A percentile compares a stretch with the other conserved stretches of the same genome.
Evolutionary conservation across 2,888 invertebrate genomes (phyloP).

Genomic region (Scaptodrosophila latifasciaeformis): DNA sequence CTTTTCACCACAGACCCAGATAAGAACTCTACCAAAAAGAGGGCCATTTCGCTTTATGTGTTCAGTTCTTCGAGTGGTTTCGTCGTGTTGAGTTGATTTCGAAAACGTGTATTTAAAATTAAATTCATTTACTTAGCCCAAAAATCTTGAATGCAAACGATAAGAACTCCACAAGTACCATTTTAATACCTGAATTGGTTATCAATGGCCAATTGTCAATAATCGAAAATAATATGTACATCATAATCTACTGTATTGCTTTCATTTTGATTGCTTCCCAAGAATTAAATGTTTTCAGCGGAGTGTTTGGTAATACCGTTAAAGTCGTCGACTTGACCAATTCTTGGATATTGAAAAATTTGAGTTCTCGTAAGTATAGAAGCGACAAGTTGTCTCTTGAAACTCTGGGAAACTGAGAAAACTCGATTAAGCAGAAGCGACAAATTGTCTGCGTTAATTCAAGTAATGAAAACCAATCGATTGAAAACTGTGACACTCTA

Average conservation of each 20-base stretch:
- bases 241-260: slow-evolving; percentile 7
- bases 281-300: not conserved
- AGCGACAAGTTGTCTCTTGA: no score
- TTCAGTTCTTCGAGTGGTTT: no score
- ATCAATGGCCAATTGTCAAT: slow-evolving; percentile 8
- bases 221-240: slow-evolving; percentile 22
- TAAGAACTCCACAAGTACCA: slow-evolving; percentile 29
- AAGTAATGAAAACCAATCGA: not conserved
- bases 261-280: slow-evolving; percentile 9
- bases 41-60: no score
- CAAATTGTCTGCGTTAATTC: no score
- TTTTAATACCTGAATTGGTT: slow-evolving; percentile 9
- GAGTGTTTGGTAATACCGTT: slow-evolving; percentile 39
- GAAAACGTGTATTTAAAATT: no score
- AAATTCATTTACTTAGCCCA: no score
- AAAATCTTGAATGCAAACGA: slow-evolving; percentile 10
- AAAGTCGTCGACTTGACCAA: slow-evolving; percentile 54
- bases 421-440: not conserved
- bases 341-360: slow-evolving; percentile 60
- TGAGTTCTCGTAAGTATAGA: slow-evolving; percentile 56
- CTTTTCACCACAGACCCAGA: not conserved
- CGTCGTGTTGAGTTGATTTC: no score
- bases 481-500: no score
- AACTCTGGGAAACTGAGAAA: not conserved
- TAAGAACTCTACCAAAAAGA: not conserved